These are phyloP conservation scores for Dorcus hopei DNA, from an alignment of 2,888 invertebrate genomes.

Conservation along the genomic window DNA sequence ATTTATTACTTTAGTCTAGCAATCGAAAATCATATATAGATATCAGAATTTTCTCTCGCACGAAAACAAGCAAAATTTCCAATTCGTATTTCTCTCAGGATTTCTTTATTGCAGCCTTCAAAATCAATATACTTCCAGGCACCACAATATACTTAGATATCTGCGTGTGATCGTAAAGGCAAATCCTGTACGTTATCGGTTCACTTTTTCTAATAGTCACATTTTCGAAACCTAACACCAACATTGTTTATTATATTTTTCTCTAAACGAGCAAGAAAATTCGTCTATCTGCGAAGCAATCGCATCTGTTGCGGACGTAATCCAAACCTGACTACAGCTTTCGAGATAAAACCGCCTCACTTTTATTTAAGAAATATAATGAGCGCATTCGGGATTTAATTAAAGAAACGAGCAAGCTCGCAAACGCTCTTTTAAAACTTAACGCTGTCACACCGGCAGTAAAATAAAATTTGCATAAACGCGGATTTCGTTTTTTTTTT, in stretches of 20 bases:
- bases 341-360: background rate
- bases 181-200: too few relatives aligned
- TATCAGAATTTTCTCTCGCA: too few relatives aligned
- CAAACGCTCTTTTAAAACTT: background rate
- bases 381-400: background rate
- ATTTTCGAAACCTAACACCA: background rate
- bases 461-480: background rate
- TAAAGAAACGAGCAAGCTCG: background rate
- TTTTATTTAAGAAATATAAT: background rate
- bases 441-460: background rate
- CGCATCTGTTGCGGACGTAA: background rate
- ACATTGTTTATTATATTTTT: background rate
- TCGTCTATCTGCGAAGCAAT: background rate
- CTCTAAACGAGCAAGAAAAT: background rate
- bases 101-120: too few relatives aligned
- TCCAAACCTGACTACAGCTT: background rate
- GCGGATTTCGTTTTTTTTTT: background rate
- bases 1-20: too few relatives aligned
- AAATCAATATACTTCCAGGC: too few relatives aligned
- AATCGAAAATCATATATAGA: too few relatives aligned
- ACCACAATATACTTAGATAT: too few relatives aligned
- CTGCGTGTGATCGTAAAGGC: too few relatives aligned
- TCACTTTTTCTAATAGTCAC: background rate
- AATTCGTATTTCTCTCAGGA: too few relatives aligned
- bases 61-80: too few relatives aligned